Evolutionary conservation across 2,797 vertebrate genomes (phyloP).

Genomic region (Botia almorhae): DNA sequence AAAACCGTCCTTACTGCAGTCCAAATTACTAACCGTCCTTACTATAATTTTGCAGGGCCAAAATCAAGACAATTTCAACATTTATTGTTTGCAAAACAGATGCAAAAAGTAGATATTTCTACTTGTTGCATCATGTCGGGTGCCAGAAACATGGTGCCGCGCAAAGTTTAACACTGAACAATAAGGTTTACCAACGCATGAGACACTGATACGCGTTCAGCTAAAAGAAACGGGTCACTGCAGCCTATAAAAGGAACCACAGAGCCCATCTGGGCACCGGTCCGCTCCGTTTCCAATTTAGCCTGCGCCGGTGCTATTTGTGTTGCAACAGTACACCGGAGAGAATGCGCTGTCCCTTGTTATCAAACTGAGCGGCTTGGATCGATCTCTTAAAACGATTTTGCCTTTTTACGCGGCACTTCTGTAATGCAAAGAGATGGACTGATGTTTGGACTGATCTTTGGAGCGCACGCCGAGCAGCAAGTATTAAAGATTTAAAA

Average conservation of each 20-base stretch:
- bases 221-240: conserved; percentile 4
- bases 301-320: conserved; percentile 38
- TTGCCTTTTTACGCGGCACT: conserved; percentile 39
- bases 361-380: conserved; percentile 15
- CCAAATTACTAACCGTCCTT: no score
- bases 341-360: conserved; percentile 31
- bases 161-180: neutral
- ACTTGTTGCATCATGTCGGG: no score
- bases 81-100: no score
- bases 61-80: no score
- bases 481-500: no score
- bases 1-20: no score
- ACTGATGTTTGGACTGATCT: neutral
- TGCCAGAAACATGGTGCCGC: neutral
- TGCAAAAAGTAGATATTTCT: no score
- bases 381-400: conserved; percentile 57
- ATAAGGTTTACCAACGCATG: neutral
- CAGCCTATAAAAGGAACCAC: conserved; percentile 19
- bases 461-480: no score
- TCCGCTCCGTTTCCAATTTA: conserved; percentile 26
- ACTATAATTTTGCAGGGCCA: no score
- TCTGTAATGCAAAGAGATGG: conserved; percentile 54
- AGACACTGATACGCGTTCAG: conserved; percentile 1
- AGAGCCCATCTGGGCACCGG: conserved; percentile 21
- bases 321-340: conserved; percentile 39